phyloP scores from a whole-genome alignment of 2,797 vertebrate genomes.

The Pteronotus mesoamericanus region DNA sequence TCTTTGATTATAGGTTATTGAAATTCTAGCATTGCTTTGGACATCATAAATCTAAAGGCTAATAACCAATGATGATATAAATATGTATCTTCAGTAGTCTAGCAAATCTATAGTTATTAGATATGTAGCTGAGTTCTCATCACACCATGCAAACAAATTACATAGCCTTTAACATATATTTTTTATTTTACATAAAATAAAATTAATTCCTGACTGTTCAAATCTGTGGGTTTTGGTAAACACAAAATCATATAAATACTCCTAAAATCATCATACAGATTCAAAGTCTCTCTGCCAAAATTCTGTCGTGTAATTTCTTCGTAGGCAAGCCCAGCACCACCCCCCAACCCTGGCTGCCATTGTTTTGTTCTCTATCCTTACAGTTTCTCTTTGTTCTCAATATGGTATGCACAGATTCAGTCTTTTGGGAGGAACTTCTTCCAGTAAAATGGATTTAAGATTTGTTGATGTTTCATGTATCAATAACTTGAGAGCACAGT shows the following conservation, averaged over 20 bases:
- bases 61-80: not conserved
- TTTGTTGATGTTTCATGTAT: not conserved
- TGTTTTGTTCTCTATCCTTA: not conserved
- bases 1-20: not conserved
- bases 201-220: not conserved
- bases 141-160: not conserved
- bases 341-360: not conserved
- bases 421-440: not conserved
- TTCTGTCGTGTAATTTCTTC: not conserved
- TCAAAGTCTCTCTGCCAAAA: not conserved
- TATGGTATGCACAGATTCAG: not conserved
- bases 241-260: not conserved
- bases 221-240: not conserved
- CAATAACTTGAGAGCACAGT: not conserved
- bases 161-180: not conserved
- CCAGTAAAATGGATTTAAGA: not conserved
- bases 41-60: not conserved
- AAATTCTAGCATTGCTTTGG: not conserved
- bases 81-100: not conserved
- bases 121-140: not conserved
- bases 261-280: not conserved
- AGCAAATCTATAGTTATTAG: not conserved
- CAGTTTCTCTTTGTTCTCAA: not conserved
- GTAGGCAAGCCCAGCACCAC: not conserved
- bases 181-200: slow-evolving; percentile 8